Evolutionary conservation across 23 tunicate species (phyloP), one percentile per base, ranked within the genome.

Genomic region (Clavelina lepadiformis): DNA sequence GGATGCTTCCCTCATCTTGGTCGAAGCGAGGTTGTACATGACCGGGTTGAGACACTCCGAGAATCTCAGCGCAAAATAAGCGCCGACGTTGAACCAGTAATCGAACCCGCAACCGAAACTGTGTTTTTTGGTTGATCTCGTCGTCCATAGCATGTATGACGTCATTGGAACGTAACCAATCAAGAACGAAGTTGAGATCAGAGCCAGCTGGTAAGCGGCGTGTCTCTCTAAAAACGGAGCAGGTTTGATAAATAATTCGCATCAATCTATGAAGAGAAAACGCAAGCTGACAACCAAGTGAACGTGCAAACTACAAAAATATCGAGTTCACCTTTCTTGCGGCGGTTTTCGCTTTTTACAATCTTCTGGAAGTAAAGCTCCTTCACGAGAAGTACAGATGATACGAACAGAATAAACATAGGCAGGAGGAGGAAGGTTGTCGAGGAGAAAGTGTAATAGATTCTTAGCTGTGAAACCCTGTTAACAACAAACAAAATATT

Each of bases 71-170:
- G 52, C 29, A 30, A 76, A 65, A 51, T 64, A 76, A 0, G 71
- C 58, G 4, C 33, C 82, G 31, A 76, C 72, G 51, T 76, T 59
- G 27, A 64, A 28, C 82, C 82, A 76, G 63, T 76, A 76, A 35
- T 71, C 77, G 2, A 57, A 15, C 28, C 77, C 57, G 65, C 49
- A 38, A 44, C n/a, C n/a, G n/a, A n/a, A n/a, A n/a, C n/a, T n/a
- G n/a, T n/a, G n/a, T n/a, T 63, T 63, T 38, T 77, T 35, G 24
- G 38, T 26, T 19, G 55, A 5, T 19, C 86, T 52, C 8, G 86
- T 79, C 35, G 86, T 79, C 86, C 86, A 79, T 77, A 79, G 70
- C 13, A 79, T 77, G 61, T 79, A 79, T 22, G 77, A 31, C 31
- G 77, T 79, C 86, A 79, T 79, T 13, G 86, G 86, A 23, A 69